These are phyloP conservation scores for Mizuhopecten yessoensis DNA, from an alignment of 1,140 invertebrate species.

Conservation along the genomic window DNA sequence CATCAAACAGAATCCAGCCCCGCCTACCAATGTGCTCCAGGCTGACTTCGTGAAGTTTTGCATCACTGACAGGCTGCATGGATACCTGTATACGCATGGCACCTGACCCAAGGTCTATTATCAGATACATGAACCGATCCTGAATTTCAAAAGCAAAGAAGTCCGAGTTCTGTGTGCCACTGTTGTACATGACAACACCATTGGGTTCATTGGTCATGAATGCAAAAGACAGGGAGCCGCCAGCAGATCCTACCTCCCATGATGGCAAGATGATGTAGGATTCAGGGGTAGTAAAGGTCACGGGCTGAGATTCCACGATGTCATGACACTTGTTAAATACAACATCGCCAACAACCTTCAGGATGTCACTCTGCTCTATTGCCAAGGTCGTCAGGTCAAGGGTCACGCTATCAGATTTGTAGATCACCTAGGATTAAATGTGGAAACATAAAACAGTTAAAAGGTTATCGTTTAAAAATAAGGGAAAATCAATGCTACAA, in stretches of 20 bases:
- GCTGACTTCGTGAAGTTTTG: conserved; percentile 94
- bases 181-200: conserved; percentile 96
- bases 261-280: conserved; percentile 92
- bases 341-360: conserved; percentile 93
- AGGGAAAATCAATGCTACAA: no score
- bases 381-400: conserved; percentile 95
- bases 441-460: no score
- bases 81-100: conserved; percentile 88
- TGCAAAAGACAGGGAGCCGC: conserved; percentile 92
- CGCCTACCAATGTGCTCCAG: conserved; percentile 87
- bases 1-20: conserved; percentile 95
- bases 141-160: conserved; percentile 97
- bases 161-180: conserved; percentile 87
- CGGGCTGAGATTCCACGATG: conserved; percentile 92
- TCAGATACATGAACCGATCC: conserved; percentile 95
- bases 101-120: conserved; percentile 96
- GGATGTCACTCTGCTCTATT: conserved; percentile 91
- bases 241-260: conserved; percentile 93
- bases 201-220: conserved; percentile 96
- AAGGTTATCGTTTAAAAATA: no score
- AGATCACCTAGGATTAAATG: conserved; percentile 90
- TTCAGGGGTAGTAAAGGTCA: conserved; percentile 95
- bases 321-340: conserved; percentile 93
- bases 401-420: conserved; percentile 93
- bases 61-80: conserved; percentile 89